Conservation (phyloP, 2,113 vertebrate species). For the Corythornis madagascariensis region DNA sequence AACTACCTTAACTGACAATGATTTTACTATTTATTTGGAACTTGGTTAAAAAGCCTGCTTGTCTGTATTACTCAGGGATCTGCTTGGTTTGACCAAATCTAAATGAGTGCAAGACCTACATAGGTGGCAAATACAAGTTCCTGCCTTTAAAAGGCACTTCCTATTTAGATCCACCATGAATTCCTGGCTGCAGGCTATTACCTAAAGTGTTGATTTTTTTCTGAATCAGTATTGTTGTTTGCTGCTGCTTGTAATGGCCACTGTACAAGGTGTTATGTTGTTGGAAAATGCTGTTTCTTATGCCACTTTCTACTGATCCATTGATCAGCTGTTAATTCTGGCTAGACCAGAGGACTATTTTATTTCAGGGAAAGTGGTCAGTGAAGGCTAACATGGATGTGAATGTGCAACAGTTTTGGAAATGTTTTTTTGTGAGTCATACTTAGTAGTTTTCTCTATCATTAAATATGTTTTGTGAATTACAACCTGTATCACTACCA, state of each 20-base stretch:
- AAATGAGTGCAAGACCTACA: neutral
- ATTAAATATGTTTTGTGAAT: neutral
- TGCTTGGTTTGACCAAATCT: slow-evolving; percentile 16
- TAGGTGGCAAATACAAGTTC: neutral
- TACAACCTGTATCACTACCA: neutral
- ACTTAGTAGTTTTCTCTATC: neutral
- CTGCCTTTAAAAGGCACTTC: slow-evolving; percentile 25
- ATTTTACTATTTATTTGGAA: slow-evolving; percentile 52
- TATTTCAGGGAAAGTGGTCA: neutral
- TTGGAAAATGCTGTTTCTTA: neutral
- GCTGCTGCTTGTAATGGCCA: slow-evolving; percentile 29
- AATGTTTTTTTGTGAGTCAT: neutral
- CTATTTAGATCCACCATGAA: neutral
- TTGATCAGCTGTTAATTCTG: neutral
- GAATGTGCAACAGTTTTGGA: neutral
- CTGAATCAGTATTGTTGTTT: slow-evolving; percentile 6
- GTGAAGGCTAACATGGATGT: neutral
- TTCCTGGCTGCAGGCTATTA: slow-evolving; percentile 32
- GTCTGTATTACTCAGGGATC: slow-evolving; percentile 34
- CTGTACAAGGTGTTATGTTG: neutral
- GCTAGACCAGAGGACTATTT: neutral
- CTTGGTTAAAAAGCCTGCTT: slow-evolving; percentile 53
- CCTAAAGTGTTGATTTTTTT: neutral
- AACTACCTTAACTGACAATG: slow-evolving; percentile 21
- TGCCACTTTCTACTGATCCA: neutral